Evolutionary conservation across 2,113 vertebrate species (phyloP), one percentile per base, ranked within the genome.

Genomic region (Paradoxurus hermaphroditus): DNA sequence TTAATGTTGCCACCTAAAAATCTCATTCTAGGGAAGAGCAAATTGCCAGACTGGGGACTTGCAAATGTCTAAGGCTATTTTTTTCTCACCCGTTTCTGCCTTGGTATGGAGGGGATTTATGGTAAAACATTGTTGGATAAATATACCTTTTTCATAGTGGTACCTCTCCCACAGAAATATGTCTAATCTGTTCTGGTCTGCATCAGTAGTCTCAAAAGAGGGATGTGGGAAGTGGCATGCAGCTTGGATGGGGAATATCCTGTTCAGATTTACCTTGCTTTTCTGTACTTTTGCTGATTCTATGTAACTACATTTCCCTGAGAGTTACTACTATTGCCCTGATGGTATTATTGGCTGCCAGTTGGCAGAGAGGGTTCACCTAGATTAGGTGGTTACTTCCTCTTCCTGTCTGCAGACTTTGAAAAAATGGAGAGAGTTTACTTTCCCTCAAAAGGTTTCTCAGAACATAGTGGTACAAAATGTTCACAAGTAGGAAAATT

Each of bases 341-440:
- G 84, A 72, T 49, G 49, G 19, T 81, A 92, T 63, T 81, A 90
- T 63, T 97, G 84, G 49, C 68, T 96, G 79, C 70, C 85, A 95
- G 56, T 95, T 92, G 95, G 93, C 85, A 94, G 91, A 81, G 79
- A 86, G 4, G 81, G 82, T 94, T 96, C 67, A 92, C 65, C 77
- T 97, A 95, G 87, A 96, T 94, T 85, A 95, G 70, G 44, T 96
- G 59, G 49, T 90, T 95, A 75, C 56, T 92, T 96, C 53, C 88
- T 96, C 34, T 97, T 97, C n/a, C 91, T 97, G 46, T 94, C 56
- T 88, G 72, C n/a, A 90, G 81, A 95, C 81, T 92, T 92, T 92
- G 81, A 81, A 70, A 97, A 97, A 96, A 72, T 94, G 68, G 68
- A 77, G 67, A 73, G 67, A 78, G 11, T 86, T 97, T 96, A 78